These are phyloP conservation scores for Amphipyra berbera DNA, from an alignment of 2,888 invertebrate genomes.

Conservation along the genomic window DNA sequence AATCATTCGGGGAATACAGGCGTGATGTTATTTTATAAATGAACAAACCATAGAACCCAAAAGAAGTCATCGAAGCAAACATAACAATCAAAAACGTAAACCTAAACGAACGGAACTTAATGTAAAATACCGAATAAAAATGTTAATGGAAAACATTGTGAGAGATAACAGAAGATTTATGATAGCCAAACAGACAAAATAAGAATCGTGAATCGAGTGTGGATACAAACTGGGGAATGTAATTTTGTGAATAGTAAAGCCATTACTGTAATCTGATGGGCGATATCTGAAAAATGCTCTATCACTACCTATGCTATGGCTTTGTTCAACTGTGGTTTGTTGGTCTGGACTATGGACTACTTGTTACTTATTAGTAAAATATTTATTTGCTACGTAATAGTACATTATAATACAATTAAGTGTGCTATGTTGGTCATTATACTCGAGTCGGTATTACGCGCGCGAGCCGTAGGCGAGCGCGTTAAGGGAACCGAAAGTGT, in stretches of 20 bases:
- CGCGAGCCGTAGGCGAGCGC: too few relatives aligned
- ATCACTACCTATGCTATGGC: neutral
- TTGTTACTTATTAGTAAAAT: too few relatives aligned
- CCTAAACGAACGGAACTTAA: constrained; percentile 41
- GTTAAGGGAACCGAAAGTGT: too few relatives aligned
- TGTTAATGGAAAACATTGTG: constrained; percentile 66
- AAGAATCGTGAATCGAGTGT: constrained; percentile 58
- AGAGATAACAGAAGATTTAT: constrained; percentile 71
- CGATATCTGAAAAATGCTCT: constrained; percentile 11
- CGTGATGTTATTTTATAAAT: too few relatives aligned
- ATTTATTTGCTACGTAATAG: too few relatives aligned
- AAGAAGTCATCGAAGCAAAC: constrained; percentile 31
- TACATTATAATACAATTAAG: too few relatives aligned
- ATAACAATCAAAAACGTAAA: constrained; percentile 40
- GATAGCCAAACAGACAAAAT: constrained; percentile 65
- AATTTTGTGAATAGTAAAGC: constrained; percentile 58
- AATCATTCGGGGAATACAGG: too few relatives aligned
- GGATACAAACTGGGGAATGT: constrained; percentile 49
- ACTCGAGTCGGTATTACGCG: too few relatives aligned
- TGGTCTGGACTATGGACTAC: neutral
- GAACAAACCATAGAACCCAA: constrained; percentile 1
- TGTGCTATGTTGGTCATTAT: too few relatives aligned
- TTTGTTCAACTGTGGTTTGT: constrained; percentile 2
- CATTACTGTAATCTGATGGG: constrained; percentile 51
- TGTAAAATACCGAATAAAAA: constrained; percentile 61